phyloP scores from a whole-genome alignment of 2,797 vertebrate species.

The Orestias chungarensis region DNA sequence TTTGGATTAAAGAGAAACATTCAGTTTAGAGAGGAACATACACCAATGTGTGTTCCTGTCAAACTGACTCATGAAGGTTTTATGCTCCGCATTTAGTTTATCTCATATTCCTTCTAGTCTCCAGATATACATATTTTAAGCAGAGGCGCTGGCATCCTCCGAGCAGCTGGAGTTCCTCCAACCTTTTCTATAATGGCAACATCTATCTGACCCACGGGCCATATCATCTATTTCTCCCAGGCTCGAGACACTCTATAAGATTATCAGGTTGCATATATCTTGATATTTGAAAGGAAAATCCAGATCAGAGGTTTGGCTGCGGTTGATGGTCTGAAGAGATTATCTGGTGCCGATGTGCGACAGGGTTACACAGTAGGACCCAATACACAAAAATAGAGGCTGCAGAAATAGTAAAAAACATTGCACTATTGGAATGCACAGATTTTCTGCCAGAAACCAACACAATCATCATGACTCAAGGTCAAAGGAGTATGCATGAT shows the following conservation, averaged over 20 bases:
- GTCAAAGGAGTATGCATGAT: background rate
- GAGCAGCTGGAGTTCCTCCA: slow-evolving; percentile 23
- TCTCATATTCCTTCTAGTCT: background rate
- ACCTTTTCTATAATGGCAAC: slow-evolving; percentile 18
- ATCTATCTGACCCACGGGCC: slow-evolving; percentile 43
- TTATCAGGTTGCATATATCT: slow-evolving; percentile 41
- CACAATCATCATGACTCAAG: background rate
- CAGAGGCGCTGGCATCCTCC: slow-evolving; percentile 5
- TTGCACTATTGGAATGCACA: background rate
- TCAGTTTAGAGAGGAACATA: background rate
- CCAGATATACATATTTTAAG: slow-evolving; percentile 22
- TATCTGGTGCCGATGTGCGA: slow-evolving; percentile 35
- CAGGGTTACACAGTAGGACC: slow-evolving; percentile 20
- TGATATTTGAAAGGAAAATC: slow-evolving; percentile 47
- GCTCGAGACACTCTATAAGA: slow-evolving; percentile 31
- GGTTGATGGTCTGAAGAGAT: slow-evolving; percentile 46
- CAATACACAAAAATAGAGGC: background rate
- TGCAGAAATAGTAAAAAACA: background rate
- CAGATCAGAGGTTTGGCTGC: slow-evolving; percentile 36
- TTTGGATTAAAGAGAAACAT: background rate
- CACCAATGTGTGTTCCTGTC: background rate
- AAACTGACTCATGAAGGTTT: background rate
- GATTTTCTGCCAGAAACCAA: slow-evolving; percentile 1
- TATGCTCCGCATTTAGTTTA: background rate
- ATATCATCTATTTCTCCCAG: slow-evolving; percentile 35